These are phyloP conservation scores for Drosophila sulfurigaster DNA, from an alignment of 1,140 invertebrate genomes.

Conservation along the genomic window DNA sequence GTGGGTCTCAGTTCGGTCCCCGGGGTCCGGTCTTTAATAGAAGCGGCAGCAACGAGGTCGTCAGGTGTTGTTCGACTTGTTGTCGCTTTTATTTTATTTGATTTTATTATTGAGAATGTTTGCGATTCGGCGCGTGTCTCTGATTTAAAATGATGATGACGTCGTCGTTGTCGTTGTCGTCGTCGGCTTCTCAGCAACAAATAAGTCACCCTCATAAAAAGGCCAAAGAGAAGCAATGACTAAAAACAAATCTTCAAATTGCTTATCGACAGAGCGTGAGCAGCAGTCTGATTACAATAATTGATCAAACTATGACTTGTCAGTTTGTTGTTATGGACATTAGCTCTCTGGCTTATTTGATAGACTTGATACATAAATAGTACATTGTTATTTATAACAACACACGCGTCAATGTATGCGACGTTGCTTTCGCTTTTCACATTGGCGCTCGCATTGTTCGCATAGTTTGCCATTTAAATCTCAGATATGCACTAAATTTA, in stretches of 20 bases:
- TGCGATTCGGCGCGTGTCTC: constrained; percentile 48
- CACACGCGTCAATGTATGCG: constrained; percentile 3
- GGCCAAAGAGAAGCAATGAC: constrained; percentile 11
- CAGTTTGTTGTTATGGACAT: constrained; percentile 32
- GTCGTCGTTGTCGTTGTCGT: constrained; percentile 58
- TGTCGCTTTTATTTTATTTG: constrained; percentile 26
- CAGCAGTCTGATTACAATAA: constrained; percentile 65
- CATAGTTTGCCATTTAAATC: constrained; percentile 78
- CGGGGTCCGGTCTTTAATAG: constrained; percentile 36
- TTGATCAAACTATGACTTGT: constrained; percentile 68
- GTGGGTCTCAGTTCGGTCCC: constrained; percentile 19
- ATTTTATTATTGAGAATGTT: constrained; percentile 42
- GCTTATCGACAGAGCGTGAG: constrained; percentile 33
- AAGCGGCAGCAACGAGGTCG: constrained; percentile 54
- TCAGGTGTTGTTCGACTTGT: constrained; percentile 53
- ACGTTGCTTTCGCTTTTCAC: constrained; percentile 68
- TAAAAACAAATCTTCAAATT: constrained; percentile 16
- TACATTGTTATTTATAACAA: constrained; percentile 42
- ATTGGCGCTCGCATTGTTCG: constrained; percentile 62
- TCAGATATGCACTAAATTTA: constrained; percentile 73
- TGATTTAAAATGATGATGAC: constrained; percentile 32
- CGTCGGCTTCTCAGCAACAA: constrained; percentile 20
- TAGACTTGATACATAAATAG: constrained; percentile 18
- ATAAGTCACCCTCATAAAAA: constrained; percentile 11
- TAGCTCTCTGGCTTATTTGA: constrained; percentile 2